Percentiles rank a stretch among this genome's conserved stretches.
Evolutionary conservation across 2,113 vertebrate genomes (phyloP).

Genomic region (Colius striatus): DNA sequence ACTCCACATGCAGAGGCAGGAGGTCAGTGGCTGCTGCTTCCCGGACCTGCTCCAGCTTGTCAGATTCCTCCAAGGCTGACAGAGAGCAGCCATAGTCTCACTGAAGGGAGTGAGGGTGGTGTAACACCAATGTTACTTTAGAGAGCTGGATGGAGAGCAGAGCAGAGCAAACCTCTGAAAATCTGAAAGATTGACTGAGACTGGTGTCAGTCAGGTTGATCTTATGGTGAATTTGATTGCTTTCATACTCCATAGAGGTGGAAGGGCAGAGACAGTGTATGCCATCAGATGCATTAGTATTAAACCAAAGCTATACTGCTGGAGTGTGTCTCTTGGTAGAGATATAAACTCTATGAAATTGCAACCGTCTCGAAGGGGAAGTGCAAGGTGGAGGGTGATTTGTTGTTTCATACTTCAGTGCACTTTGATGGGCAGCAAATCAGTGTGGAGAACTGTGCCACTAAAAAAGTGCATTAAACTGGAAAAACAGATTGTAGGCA

Average conservation of each 20-base stretch:
- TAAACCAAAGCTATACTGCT: not conserved
- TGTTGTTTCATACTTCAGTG: not conserved
- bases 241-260: not conserved
- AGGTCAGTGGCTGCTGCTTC: not conserved
- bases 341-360: not conserved
- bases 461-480: not conserved
- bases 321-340: not conserved
- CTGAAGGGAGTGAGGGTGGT: not conserved
- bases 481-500: not conserved
- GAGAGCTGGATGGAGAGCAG: not conserved
- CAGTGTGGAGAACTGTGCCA: not conserved
- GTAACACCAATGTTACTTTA: not conserved
- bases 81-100: rapidly evolving
- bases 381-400: not conserved
- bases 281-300: not conserved
- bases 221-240: not conserved
- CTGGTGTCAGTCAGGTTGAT: not conserved
- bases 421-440: not conserved
- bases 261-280: not conserved
- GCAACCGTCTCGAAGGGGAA: not conserved
- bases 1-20: not conserved
- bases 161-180: not conserved
- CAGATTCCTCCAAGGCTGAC: not conserved
- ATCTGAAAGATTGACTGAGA: not conserved
- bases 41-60: not conserved